Evolutionary conservation across 2,888 invertebrate genomes (phyloP), one percentile per base, ranked within the genome.

Genomic region (Drosophila peninsularis): DNA sequence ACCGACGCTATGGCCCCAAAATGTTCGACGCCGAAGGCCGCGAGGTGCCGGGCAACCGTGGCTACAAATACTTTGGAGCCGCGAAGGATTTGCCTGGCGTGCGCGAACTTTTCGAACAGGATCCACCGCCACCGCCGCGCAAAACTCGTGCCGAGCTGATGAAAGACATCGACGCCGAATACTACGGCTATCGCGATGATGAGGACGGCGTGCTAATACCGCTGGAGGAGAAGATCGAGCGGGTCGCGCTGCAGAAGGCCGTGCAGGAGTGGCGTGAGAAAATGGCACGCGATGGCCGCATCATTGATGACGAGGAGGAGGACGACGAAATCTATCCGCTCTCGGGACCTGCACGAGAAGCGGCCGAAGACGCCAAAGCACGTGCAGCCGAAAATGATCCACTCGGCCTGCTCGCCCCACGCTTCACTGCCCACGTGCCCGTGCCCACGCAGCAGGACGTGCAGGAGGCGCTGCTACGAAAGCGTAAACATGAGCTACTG

Each of bases 1-100:
- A 97, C 91, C 95, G 96, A 55, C 95, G 97, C 78, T 96, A 97
- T 80, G 98, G 99, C 0, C 98, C 98, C 0, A 95, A 97, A 90
- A 98, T 98, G 97, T 93, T 98, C 61, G 98, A 98, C 91, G 96
- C 97, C 80, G 97, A 98, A 91, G 98, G 97, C 1, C 96, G 97
- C 87, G 99, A 99, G 93, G 99, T 99, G 0, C 98, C 99, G 0
- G 99, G 99, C 14, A 99, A 98, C 93, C 94, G 98, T 78, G 99
- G 99, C 0, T 99, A 99, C 92, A 99, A 99, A 93, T 99, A 99
- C 93, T 99, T 99, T 93, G 99, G 99, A 37, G 99, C 99, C 21
- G 98, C 99, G 0, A 98, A 98, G 92, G 99, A 99, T 93, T 93
- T 99, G 79, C 99, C 99, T 60, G 98, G 99, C 30, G 99, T 99